A percentile compares a stretch with the other conserved stretches of the same genome.
These are phyloP conservation scores for Hemiscyllium ocellatum DNA, from an alignment of 2,113 vertebrate genomes.

Conservation along the genomic window DNA sequence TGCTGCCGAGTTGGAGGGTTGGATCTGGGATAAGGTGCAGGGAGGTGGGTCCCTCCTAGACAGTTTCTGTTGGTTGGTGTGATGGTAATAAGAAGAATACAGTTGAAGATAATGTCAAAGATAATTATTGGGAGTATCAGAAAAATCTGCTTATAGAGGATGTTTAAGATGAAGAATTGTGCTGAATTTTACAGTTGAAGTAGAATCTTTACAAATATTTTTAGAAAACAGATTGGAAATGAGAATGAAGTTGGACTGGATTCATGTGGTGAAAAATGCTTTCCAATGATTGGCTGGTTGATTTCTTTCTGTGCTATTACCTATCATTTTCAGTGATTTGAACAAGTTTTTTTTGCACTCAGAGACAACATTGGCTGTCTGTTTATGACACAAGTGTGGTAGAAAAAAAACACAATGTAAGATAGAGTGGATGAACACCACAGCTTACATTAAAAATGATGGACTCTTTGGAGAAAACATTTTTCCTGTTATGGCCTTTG, in stretches of 20 bases:
- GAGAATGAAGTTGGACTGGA: background rate
- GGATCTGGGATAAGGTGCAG: no score
- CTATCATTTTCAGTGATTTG: background rate
- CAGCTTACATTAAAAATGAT: background rate
- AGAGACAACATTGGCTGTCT: background rate
- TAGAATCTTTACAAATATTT: background rate
- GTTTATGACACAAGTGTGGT: background rate
- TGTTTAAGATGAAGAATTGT: background rate
- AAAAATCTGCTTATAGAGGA: background rate
- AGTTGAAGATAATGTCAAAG: background rate
- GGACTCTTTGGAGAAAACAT: background rate
- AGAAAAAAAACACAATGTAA: background rate
- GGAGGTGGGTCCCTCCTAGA: background rate
- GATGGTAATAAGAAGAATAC: background rate
- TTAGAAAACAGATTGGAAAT: background rate
- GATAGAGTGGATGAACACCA: background rate
- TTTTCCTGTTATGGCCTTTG: background rate
- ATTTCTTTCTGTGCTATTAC: background rate
- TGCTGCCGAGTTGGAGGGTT: no score
- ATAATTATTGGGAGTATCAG: background rate
- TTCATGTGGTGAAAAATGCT: background rate
- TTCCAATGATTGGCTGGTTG: background rate
- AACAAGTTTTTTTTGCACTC: background rate
- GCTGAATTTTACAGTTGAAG: background rate
- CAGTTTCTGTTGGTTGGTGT: background rate